phyloP scores from a whole-genome alignment of 2,113 vertebrate species.

The Embiotoca jacksoni region DNA sequence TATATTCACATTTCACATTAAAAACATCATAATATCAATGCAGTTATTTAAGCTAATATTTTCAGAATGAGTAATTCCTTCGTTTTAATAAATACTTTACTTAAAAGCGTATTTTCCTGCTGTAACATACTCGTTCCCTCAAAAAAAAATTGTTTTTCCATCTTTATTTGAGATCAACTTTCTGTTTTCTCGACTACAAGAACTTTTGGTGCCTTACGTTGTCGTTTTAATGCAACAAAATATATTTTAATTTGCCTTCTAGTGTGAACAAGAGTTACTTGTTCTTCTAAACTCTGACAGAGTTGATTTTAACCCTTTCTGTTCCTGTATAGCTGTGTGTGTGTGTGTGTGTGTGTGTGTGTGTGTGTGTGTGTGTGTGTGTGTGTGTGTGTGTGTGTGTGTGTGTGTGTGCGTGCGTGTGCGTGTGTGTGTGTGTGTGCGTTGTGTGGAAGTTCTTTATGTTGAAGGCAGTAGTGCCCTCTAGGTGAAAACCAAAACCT shows the following conservation, averaged over 20 bases:
- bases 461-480: conserved; percentile 72
- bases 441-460: conserved; percentile 59
- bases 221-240: background rate
- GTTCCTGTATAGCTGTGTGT: conserved; percentile 35
- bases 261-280: conserved; percentile 28
- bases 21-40: no score
- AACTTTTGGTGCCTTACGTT: background rate
- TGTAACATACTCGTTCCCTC: background rate
- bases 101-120: background rate
- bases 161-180: background rate
- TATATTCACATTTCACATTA: background rate
- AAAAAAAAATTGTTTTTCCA: background rate
- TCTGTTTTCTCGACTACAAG: background rate
- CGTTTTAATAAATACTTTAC: background rate
- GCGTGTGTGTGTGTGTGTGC: conserved; percentile 16
- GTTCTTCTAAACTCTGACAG: conserved; percentile 8
- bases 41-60: no score
- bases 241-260: conserved; percentile 10
- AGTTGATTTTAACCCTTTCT: conserved; percentile 41
- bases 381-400: conserved; percentile 37
- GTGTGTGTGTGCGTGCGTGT: conserved; percentile 22
- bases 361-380: conserved; percentile 29
- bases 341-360: conserved; percentile 36
- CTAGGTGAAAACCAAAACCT: conserved; percentile 70
- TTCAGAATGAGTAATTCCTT: background rate